These are phyloP conservation scores for Drosophila algonquin DNA, from an alignment of 2,888 invertebrate genomes.

Conservation along the genomic window DNA sequence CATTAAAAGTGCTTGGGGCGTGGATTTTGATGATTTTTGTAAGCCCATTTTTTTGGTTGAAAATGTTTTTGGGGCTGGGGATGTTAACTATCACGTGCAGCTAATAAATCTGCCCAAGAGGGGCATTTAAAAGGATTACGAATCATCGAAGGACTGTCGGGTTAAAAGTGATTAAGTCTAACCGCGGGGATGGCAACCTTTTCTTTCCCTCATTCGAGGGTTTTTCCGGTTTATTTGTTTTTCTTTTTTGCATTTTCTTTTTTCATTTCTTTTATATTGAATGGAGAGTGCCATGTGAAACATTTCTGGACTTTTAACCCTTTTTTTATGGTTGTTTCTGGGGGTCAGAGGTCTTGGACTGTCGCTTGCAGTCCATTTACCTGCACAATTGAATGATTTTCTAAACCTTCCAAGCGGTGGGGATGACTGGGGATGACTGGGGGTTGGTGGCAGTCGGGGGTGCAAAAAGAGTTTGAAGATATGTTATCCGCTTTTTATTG, in stretches of 20 bases:
- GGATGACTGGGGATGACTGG: constrained; percentile 2
- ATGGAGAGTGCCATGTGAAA: constrained; percentile 61
- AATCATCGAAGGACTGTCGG: constrained; percentile 57
- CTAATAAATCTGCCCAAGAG: constrained; percentile 79
- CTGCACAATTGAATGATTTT: constrained; percentile 83
- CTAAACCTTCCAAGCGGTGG: constrained; percentile 65
- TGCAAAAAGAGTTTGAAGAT: neutral
- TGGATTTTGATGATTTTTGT: constrained; percentile 46
- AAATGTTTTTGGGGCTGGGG: too few species aligned
- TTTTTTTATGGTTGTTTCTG: constrained; percentile 38
- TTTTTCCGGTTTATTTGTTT: constrained; percentile 21
- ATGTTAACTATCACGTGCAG: constrained; percentile 79
- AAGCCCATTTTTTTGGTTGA: constrained; percentile 8
- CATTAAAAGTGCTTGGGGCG: constrained; percentile 71
- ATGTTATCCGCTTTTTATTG: constrained; percentile 8
- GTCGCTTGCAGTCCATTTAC: constrained; percentile 82
- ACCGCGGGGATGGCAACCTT: constrained; percentile 54
- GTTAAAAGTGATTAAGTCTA: constrained; percentile 81
- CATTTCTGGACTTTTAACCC: constrained; percentile 58
- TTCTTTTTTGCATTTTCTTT: neutral
- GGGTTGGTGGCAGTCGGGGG: constrained; percentile 10
- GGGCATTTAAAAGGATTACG: constrained; percentile 72
- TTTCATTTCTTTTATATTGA: constrained; percentile 8
- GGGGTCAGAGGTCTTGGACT: constrained; percentile 49
- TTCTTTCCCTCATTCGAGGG: constrained; percentile 41